Evolutionary conservation across 2,888 invertebrate genomes (phyloP).

Genomic region (Phorcus lineatus): DNA sequence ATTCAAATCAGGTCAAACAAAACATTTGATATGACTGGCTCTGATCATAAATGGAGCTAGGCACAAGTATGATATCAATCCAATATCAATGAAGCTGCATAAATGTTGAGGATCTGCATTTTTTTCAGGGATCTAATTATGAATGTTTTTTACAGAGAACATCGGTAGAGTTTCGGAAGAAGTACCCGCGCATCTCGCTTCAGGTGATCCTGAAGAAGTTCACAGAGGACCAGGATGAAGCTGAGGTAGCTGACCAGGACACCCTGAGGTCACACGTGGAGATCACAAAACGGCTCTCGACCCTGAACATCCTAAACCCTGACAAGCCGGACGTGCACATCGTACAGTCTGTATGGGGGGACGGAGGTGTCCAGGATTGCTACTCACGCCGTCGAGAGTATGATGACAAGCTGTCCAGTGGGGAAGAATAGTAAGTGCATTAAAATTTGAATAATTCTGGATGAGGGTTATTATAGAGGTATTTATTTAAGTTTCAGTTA

Average conservation of each 20-base stretch:
- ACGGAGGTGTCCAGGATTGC: constrained; percentile 57
- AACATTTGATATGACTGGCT: too few species aligned
- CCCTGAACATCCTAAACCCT: constrained; percentile 39
- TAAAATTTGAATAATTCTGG: too few species aligned
- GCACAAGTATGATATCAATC: too few species aligned
- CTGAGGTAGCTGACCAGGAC: constrained; percentile 32
- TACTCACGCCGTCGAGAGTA: constrained; percentile 49
- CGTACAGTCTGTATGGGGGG: constrained; percentile 58
- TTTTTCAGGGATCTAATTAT: neutral
- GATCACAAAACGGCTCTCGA: constrained; percentile 35
- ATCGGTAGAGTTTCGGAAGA: constrained; percentile 53
- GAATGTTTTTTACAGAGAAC: constrained; percentile 44
- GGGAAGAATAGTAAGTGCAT: constrained; percentile 62
- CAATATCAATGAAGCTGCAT: too few species aligned
- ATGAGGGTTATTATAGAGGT: too few species aligned
- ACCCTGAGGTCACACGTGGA: constrained; percentile 33
- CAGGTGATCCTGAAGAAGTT: constrained; percentile 52
- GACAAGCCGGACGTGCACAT: constrained; percentile 47
- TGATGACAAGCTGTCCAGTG: constrained; percentile 46
- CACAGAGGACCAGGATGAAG: constrained; percentile 50
- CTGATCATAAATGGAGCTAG: too few species aligned
- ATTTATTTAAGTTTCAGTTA: too few species aligned
- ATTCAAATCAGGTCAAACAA: too few species aligned
- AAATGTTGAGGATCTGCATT: too few species aligned
- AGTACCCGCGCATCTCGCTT: constrained; percentile 55